Percentiles rank a stretch among this genome's conserved stretches.
Conservation (phyloP, 2,888 invertebrate species). For the Bellardia pandia region DNA sequence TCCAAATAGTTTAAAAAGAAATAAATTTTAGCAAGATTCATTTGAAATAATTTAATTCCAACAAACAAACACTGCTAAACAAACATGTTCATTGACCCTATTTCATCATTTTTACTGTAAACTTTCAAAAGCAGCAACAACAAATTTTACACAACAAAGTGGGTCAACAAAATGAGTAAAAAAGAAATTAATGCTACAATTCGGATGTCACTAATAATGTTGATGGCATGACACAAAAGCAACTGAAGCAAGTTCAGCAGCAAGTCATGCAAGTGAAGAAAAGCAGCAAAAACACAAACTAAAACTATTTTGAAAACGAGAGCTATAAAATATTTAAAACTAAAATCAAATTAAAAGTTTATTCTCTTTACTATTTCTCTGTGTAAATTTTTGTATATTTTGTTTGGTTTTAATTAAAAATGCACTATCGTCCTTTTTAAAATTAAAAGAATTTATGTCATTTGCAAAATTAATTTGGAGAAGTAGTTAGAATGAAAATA, state of each 20-base stretch:
- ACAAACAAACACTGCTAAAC: neutral
- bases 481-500: neutral
- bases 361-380: slow-evolving; percentile 2
- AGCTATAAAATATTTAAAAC: slow-evolving; percentile 19
- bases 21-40: neutral
- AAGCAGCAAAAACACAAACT: neutral
- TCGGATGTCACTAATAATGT: slow-evolving; percentile 1
- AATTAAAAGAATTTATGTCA: neutral
- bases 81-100: slow-evolving; percentile 15
- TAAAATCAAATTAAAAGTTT: slow-evolving; percentile 38
- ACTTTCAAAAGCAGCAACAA: neutral
- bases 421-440: neutral
- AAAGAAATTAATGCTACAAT: slow-evolving; percentile 13
- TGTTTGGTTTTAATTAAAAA: slow-evolving; percentile 51
- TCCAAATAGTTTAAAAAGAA: neutral
- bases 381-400: neutral
- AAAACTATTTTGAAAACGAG: slow-evolving; percentile 1
- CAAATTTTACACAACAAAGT: neutral
- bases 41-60: neutral
- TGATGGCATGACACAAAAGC: slow-evolving; percentile 3
- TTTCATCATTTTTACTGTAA: neutral
- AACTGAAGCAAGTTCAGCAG: slow-evolving; percentile 11
- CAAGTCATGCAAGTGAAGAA: slow-evolving; percentile 5
- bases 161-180: slow-evolving; percentile 23
- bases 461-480: neutral